phyloP scores from a whole-genome alignment of 2,113 vertebrate genomes.

The Macrotis lagotis region DNA sequence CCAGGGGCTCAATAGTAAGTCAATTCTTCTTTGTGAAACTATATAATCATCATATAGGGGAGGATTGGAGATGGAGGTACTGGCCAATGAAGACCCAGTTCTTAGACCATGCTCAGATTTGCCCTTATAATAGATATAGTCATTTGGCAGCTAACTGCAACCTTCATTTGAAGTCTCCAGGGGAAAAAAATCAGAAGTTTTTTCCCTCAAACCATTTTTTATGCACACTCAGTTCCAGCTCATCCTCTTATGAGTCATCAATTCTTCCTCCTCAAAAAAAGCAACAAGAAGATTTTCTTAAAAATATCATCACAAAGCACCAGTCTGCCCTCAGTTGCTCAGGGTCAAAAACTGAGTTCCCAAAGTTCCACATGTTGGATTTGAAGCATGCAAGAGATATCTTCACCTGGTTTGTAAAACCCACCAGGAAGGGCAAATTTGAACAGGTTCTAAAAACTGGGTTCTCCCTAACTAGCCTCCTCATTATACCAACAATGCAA shows the following conservation, averaged over 20 bases:
- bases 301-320: neutral
- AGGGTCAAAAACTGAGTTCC: neutral
- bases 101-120: neutral
- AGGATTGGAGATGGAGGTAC: neutral
- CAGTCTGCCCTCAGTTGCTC: neutral
- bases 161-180: neutral
- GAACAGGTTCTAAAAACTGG: neutral
- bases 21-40: neutral
- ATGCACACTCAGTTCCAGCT: neutral
- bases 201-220: neutral
- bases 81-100: neutral
- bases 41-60: neutral
- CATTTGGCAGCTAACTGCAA: neutral
- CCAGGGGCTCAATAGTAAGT: neutral
- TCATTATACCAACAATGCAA: neutral
- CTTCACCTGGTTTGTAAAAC: neutral
- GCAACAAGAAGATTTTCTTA: neutral
- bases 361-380: neutral
- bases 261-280: neutral
- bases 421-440: neutral
- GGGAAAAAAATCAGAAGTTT: neutral
- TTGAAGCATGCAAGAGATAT: neutral
- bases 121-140: neutral
- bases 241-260: neutral
- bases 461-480: neutral